Base-by-base conservation (phyloP, 2,797 vertebrate genomes). In the Poeciliopsis paucimaculata region DNA sequence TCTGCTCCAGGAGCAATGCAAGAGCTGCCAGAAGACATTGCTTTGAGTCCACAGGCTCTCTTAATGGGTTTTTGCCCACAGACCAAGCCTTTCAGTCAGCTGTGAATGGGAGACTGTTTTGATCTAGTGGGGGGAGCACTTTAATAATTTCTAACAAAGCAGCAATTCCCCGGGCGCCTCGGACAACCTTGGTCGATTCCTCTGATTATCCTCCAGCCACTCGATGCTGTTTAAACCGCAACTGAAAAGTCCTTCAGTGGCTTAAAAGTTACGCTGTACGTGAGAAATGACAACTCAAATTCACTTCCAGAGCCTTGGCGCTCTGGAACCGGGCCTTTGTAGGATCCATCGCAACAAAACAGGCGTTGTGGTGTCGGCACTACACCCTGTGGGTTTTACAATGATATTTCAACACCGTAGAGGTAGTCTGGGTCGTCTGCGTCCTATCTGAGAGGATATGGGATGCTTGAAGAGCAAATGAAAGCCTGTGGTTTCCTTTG, bases 21-120 rank as follows among this genome's bases (percentile, higher is more conserved):
- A 26, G 90, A 86, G 94, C 92, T 94, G 92, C 91, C 93, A 94
- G 90, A 88, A 93, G 94, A 93, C 93, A 90, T 90, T 88, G 92
- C 92, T 92, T 80, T 82, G 91, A 90, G 89, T 92, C 87, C 80
- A 70, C 84, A 71, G 89, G 83, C 92, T 90, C 89, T 90, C 90
- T 82, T 93, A 93, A 94, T 94, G 92, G 88, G 86, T 91, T 90
- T 86, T 87, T 53, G 51, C 77, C 91, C 90, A 94, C 90, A 92
- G 86, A 93, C 90, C 85, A 77, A 86, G 87, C 87, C 85, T 91
- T 92, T 93, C 90, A 93, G 79, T 93, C 88, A 87, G 87, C 90
- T 90, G 88, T 94, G 92, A 93, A 91, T 90, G 87, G 86, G 82
- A 85, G 87, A 87, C 86, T 87, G 88, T 92, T 92, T 89, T 92